These are phyloP conservation scores for Pseudomugil gertrudae DNA, from an alignment of 2,797 vertebrate species.

Conservation along the genomic window DNA sequence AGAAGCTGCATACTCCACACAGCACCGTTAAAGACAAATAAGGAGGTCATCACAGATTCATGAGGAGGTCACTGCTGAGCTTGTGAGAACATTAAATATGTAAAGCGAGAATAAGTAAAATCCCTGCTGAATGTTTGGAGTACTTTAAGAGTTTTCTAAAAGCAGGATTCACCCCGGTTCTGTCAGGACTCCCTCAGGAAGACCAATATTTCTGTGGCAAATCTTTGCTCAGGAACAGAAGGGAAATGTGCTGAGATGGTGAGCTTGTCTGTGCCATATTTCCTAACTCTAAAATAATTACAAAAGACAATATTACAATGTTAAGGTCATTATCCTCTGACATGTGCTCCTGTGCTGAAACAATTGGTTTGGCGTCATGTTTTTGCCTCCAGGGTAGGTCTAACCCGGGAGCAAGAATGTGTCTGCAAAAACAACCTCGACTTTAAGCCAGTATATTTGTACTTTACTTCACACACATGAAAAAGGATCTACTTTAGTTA, in stretches of 20 bases:
- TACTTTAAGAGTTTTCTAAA: constrained; percentile 34
- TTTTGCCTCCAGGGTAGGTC: constrained; percentile 23
- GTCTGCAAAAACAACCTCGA: constrained; percentile 25
- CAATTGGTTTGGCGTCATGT: constrained; percentile 7
- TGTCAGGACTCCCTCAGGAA: constrained; percentile 32
- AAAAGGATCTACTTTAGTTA: constrained; percentile 30
- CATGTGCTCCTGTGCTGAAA: not conserved
- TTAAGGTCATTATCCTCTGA: constrained; percentile 17
- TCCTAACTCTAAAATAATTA: constrained; percentile 45
- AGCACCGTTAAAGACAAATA: constrained; percentile 13
- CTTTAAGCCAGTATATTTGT: constrained; percentile 10
- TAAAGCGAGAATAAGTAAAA: constrained; percentile 5
- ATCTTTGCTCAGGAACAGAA: constrained; percentile 24
- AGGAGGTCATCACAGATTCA: constrained; percentile 11
- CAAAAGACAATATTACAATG: constrained; percentile 20
- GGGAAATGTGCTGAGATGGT: constrained; percentile 41
- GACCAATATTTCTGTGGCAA: constrained; percentile 50
- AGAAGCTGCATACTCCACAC: constrained; percentile 18
- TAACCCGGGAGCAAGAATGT: constrained; percentile 25
- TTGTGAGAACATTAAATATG: constrained; percentile 18
- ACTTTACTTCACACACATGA: constrained; percentile 19
- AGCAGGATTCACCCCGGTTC: constrained; percentile 22
- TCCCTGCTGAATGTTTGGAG: constrained; percentile 1
- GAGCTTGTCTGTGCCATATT: constrained; percentile 29
- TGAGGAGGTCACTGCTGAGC: constrained; percentile 10